These are phyloP conservation scores for Pluvialis apricaria DNA, from an alignment of 2,113 vertebrate genomes.

Conservation along the genomic window DNA sequence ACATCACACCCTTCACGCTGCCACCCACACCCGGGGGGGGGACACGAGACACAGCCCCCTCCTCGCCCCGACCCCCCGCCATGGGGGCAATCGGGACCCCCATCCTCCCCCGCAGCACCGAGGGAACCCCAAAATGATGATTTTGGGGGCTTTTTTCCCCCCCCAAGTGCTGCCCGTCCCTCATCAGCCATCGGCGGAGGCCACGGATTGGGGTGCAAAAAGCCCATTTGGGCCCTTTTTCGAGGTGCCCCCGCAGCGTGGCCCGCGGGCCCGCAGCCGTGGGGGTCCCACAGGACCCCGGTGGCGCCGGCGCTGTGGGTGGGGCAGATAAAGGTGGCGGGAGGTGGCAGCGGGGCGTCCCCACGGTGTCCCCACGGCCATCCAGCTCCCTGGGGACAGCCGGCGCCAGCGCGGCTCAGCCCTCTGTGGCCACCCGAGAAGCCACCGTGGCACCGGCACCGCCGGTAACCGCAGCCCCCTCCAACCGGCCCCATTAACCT, in stretches of 20 bases:
- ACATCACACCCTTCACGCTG: background rate
- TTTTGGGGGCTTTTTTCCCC: background rate
- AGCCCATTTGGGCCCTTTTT: background rate
- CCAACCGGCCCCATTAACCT: background rate
- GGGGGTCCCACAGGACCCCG: background rate
- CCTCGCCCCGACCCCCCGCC: background rate
- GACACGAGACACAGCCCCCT: background rate
- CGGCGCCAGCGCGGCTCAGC: background rate
- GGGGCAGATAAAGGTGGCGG: background rate
- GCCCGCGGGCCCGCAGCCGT: background rate
- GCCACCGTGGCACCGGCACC: background rate
- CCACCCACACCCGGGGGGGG: background rate
- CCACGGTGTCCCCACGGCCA: background rate
- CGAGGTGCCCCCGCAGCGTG: fast-evolving
- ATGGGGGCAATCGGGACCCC: background rate
- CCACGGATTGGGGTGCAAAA: background rate
- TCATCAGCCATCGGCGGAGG: fast-evolving
- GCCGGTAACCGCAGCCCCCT: background rate
- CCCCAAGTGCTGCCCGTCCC: background rate
- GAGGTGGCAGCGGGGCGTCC: background rate
- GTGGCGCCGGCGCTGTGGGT: background rate
- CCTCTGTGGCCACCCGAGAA: background rate
- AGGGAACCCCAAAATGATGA: background rate
- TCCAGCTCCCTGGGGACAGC: background rate
- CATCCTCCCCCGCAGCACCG: background rate